Conservation (phyloP, 2,113 vertebrate genomes). For the Salvelinus alpinus region DNA sequence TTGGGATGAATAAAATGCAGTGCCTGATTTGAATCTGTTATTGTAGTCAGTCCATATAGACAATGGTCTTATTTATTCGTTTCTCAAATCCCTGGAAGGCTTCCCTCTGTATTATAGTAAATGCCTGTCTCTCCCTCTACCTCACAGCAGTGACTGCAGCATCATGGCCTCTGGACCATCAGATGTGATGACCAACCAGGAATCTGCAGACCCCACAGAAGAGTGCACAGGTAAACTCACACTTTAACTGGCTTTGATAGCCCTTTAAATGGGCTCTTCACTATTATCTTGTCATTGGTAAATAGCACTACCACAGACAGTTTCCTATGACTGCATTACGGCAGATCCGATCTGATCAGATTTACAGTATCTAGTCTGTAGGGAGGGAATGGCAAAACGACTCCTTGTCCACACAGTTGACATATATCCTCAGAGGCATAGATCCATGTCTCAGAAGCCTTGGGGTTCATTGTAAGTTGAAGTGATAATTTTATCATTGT, state of each 20-base stretch:
- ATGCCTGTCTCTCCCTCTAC: not conserved
- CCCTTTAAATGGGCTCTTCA: not conserved
- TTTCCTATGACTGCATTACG: not conserved
- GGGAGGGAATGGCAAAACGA: not conserved
- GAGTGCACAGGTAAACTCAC: conserved; percentile 78
- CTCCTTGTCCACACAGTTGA: not conserved
- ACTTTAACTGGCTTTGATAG: not conserved
- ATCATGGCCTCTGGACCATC: conserved; percentile 76
- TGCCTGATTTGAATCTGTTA: not conserved
- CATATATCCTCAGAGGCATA: not conserved
- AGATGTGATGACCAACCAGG: conserved; percentile 66
- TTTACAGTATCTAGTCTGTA: not conserved
- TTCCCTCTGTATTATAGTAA: not conserved
- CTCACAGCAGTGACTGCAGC: conserved; percentile 73
- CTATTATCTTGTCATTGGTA: not conserved
- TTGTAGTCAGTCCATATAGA: not conserved
- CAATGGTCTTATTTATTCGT: not conserved
- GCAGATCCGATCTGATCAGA: not conserved
- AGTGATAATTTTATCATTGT: not conserved
- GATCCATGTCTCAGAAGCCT: not conserved
- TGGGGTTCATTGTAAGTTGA: not conserved
- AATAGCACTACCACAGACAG: no score
- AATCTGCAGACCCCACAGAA: conserved; percentile 70
- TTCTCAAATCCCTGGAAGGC: not conserved
- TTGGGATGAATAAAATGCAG: not conserved